Conservation (phyloP, 92 coral and sea anemone species). For the Parazoanthus atlanticus region DNA sequence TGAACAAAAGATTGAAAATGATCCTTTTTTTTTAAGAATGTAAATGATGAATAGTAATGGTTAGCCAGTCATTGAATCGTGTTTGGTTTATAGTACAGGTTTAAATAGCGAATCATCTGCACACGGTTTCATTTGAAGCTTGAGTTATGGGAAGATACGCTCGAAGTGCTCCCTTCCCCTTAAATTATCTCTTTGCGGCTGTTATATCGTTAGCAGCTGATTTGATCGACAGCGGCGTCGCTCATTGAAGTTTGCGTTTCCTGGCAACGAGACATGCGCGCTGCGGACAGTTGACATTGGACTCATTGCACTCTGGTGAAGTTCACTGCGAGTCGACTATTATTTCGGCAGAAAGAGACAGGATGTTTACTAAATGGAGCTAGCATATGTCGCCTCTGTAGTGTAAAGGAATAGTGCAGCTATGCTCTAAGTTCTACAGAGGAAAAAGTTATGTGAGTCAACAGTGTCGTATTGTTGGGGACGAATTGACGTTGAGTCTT, state of each 20-base stretch:
- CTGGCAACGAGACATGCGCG: slow-evolving; percentile 36
- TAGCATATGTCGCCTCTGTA: not conserved
- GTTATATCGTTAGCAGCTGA: too few relatives aligned
- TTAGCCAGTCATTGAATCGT: too few relatives aligned
- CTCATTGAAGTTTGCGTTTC: slow-evolving; percentile 22
- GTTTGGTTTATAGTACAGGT: too few relatives aligned
- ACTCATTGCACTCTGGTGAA: not conserved
- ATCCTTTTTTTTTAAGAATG: too few relatives aligned
- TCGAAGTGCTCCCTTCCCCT: too few relatives aligned
- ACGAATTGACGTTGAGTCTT: not conserved
- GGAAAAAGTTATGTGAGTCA: slow-evolving; percentile 6
- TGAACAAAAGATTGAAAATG: too few relatives aligned
- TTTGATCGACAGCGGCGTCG: slow-evolving; percentile 1
- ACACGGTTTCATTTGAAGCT: too few relatives aligned
- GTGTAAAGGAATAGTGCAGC: not conserved
- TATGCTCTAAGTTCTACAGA: slow-evolving; percentile 7
- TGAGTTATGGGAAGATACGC: too few relatives aligned
- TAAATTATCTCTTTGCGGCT: too few relatives aligned
- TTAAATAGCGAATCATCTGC: too few relatives aligned
- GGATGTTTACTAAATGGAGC: slow-evolving; percentile 6
- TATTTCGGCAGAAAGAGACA: not conserved
- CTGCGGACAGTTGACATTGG: not conserved
- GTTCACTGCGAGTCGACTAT: not conserved
- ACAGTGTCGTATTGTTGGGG: not conserved
- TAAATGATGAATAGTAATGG: too few relatives aligned